Evolutionary conservation across 2,797 vertebrate genomes (phyloP).

Genomic region (Tolypeutes matacus): DNA sequence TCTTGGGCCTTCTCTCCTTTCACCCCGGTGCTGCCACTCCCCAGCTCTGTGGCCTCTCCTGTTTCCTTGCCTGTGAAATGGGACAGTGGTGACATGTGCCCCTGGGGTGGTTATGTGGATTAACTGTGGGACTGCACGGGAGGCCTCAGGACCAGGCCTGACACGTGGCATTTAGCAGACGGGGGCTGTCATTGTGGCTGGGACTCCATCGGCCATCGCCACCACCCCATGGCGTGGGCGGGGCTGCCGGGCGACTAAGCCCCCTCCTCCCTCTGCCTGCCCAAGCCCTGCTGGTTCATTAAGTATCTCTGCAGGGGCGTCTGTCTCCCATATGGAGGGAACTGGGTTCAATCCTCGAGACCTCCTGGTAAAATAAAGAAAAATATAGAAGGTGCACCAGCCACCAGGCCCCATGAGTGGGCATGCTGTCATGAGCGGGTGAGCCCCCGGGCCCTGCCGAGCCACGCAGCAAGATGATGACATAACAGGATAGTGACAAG

Average conservation of each 20-base stretch:
- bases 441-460: too few species aligned
- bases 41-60: background rate
- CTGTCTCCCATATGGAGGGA: too few species aligned
- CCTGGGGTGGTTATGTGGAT: accelerated
- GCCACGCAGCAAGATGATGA: too few species aligned
- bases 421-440: too few species aligned
- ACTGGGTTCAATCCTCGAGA: too few species aligned
- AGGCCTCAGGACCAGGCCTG: too few species aligned
- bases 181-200: background rate
- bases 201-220: accelerated
- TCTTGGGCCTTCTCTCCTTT: background rate
- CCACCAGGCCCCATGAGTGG: too few species aligned
- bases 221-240: background rate
- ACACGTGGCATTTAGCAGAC: accelerated
- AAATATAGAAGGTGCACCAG: too few species aligned
- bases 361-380: too few species aligned
- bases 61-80: background rate
- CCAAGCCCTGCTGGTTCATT: background rate
- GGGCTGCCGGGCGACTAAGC: background rate
- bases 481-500: too few species aligned
- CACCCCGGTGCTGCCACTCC: background rate
- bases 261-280: background rate
- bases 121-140: background rate
- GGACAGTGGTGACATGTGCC: background rate
- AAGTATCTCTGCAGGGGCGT: background rate